Evolutionary conservation across 1,140 invertebrate genomes (phyloP), one percentile per base, ranked within the genome.

Genomic region (Neodiprion pinetum): DNA sequence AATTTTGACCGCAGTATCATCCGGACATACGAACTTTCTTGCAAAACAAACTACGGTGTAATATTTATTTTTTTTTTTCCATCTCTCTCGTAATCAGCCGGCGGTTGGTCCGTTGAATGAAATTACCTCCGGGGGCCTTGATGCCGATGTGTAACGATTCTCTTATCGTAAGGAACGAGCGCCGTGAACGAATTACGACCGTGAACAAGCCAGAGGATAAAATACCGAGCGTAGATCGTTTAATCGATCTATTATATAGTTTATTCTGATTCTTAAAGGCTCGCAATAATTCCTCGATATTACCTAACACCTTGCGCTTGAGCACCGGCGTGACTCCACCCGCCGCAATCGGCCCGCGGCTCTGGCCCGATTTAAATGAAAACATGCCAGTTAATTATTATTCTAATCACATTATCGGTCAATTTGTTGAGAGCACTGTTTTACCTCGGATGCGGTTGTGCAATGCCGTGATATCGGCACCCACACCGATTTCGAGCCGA

Each of bases 141-240:
- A 17, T 12, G 53, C 9, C n/a, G 53, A 17, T 14, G 53, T 61
- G 53, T 61, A 61, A 12, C 53, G 53, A 61, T 61, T 61, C 53
- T 11, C 53, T 61, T 61, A 17, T 61, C 53, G n/a, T 61, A 17
- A 61, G 53, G 53, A 61, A 61, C 53, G 53, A 61, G 53, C 28
- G 28, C n/a, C 53, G 53, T 12, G 53, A 40, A 40, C 28, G 28
- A 61, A 17, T 14, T 61, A 61, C 53, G 53, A 61, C 53, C 53
- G 53, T 61, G 53, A 61, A 61, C 53, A 17, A 61, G 53, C n/a
- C 53, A 61, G 53, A 61, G n/a, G 53, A 61, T 61, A 61, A 61
- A 61, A 61, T 17, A 61, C n/a, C 28, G 28, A 40, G 28, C 5
- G 28, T 14, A 61, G 53, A 61, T 61, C 53, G 53, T 61, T 61